Evolutionary conservation across 2,113 vertebrate genomes (phyloP).

Genomic region (Delphinapterus leucas): DNA sequence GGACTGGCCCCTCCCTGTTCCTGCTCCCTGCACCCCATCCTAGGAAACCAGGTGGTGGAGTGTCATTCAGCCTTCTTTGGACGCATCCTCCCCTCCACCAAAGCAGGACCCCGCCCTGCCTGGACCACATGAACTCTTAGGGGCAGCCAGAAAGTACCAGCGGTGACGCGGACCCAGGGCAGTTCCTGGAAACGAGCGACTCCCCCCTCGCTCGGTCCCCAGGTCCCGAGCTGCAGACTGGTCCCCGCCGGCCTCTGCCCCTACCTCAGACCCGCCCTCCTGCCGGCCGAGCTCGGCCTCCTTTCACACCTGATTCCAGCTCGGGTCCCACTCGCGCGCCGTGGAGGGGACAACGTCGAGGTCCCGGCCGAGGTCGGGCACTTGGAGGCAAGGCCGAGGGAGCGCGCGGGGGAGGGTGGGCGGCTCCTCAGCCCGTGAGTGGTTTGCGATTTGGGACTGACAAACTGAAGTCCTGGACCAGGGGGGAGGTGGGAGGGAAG

Average conservation of each 20-base stretch:
- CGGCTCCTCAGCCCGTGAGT: neutral
- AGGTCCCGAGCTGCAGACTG: accelerated
- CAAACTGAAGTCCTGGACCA: accelerated
- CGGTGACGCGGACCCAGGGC: neutral
- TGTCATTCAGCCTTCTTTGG: neutral
- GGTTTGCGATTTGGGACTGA: accelerated
- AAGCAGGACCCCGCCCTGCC: neutral
- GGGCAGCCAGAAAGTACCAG: neutral
- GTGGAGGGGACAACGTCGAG: neutral
- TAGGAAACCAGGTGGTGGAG: neutral
- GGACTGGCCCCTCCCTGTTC: neutral
- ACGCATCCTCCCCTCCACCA: neutral
- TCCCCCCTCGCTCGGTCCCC: neutral
- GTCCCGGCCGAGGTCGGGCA: neutral
- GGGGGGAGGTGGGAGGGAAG: neutral
- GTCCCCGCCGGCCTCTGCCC: neutral
- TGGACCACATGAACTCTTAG: slow-evolving; percentile 5
- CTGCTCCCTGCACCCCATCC: neutral
- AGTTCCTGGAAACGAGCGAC: neutral
- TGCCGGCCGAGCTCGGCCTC: neutral
- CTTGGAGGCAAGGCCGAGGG: neutral
- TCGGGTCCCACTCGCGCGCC: neutral
- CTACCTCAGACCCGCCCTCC: neutral
- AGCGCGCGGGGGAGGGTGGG: neutral
- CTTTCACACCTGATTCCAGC: slow-evolving; percentile 28